Base-by-base conservation (phyloP, 2,797 vertebrate species). In the Dallia pectoralis region DNA sequence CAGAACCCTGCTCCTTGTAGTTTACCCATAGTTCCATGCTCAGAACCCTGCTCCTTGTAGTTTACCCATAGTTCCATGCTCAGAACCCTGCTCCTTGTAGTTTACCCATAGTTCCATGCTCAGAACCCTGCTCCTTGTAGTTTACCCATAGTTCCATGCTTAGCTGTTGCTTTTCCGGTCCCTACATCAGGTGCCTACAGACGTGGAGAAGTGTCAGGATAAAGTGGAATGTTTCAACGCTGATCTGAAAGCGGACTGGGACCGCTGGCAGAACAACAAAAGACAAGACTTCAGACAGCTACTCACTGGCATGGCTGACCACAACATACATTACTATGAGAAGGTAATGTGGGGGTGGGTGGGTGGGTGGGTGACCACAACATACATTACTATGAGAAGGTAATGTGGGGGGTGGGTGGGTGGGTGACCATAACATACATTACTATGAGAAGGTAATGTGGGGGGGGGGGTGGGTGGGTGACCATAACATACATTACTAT, bases 221-320 rank as follows among this genome's bases (percentile, higher is more conserved):
- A 93, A 95, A 33, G 89, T 96, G 84, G 97, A 99, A 77, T 99
- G 98, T 85, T 99, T 98, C 86, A 98, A 99, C 12, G 98, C 98
- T 0, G 97, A 99, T 83, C 91, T 99, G 84, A 99, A 99, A 85
- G 97, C 98, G 0, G 97, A 99, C 91, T 97, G 97, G 98, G 97
- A 99, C 81, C 94, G 98, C 86, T 99, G 98, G 98, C 96, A 99
- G 87, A 95, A 92, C 91, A 97, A 95, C 89, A 99, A 99, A 91
- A 94, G 96, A 32, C 96, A 97, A 79, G 98, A 99, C 87, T 98
- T 99, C 71, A 95, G 96, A 80, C 96, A 97, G 88, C 93, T 99
- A 44, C 94, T 99, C 61, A 95, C 95, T 67, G 94, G 95, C 71
- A 95, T 96, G 93, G 96, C 98, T 0, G 96, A 99, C 91, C 97